Evolutionary conservation across 2,113 vertebrate species (phyloP).

Genomic region (Rousettus leschenaultii): DNA sequence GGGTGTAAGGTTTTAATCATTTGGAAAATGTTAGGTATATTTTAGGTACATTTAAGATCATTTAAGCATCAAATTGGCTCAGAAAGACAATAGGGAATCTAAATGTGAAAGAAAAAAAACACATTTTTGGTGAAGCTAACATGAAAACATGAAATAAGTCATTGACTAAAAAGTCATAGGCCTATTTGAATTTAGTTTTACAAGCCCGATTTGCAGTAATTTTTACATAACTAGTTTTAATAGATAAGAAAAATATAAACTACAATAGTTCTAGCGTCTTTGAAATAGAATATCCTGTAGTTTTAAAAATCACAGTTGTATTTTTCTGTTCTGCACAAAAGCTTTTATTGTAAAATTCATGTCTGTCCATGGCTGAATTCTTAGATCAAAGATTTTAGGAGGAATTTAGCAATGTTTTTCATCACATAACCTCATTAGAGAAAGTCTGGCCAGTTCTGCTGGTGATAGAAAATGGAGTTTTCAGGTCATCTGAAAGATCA

Average conservation of each 20-base stretch:
- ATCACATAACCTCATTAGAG: slow-evolving; percentile 58
- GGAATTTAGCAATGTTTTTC: slow-evolving; percentile 57
- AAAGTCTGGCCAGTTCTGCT: slow-evolving; percentile 5
- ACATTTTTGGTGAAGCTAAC: not conserved
- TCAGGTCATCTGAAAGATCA: slow-evolving; percentile 25
- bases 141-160: slow-evolving; percentile 4
- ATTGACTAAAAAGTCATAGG: slow-evolving; percentile 4
- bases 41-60: slow-evolving; percentile 30
- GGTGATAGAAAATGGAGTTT: slow-evolving; percentile 63
- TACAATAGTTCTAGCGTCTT: not conserved
- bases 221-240: slow-evolving; percentile 7
- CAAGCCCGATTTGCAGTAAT: not conserved
- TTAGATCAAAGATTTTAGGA: slow-evolving; percentile 68
- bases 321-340: not conserved
- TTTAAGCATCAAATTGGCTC: not conserved
- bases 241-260: not conserved
- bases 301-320: slow-evolving; percentile 14
- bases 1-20: not conserved
- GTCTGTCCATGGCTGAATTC: not conserved
- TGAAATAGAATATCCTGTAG: slow-evolving; percentile 7
- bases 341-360: slow-evolving; percentile 20
- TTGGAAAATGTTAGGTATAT: slow-evolving; percentile 3
- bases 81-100: not conserved
- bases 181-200: slow-evolving; percentile 24
- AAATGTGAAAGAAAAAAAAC: not conserved